A percentile compares a stretch with the other conserved stretches of the same genome.
These are phyloP conservation scores for Pantherophis vulpinus DNA, from an alignment of 2,797 vertebrate genomes.

Conservation along the genomic window DNA sequence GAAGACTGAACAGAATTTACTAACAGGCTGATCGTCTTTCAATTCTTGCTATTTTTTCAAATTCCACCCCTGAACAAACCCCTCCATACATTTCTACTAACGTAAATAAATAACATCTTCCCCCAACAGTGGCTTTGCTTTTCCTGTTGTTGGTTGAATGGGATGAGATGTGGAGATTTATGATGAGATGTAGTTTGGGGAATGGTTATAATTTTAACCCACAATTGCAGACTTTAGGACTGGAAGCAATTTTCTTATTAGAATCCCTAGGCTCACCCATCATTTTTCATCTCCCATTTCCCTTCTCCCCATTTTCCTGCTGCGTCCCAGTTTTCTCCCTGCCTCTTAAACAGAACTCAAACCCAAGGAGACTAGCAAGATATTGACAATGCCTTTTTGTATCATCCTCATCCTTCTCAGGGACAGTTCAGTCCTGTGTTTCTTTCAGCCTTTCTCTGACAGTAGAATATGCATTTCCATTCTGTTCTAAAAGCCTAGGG, in stretches of 20 bases:
- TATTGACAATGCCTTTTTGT: not conserved
- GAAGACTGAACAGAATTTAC: not conserved
- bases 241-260: slow-evolving; percentile 72
- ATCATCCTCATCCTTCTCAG: not conserved
- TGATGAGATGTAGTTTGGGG: slow-evolving; percentile 46
- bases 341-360: not conserved
- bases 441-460: not conserved
- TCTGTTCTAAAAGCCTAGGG: not conserved
- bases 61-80: not conserved
- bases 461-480: slow-evolving; percentile 16
- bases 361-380: not conserved
- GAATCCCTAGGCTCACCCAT: slow-evolving; percentile 54
- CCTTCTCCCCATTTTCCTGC: slow-evolving; percentile 25
- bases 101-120: slow-evolving; percentile 27
- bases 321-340: not conserved
- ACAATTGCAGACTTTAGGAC: slow-evolving; percentile 55
- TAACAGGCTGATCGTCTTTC: not conserved
- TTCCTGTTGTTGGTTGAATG: slow-evolving; percentile 6
- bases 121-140: not conserved
- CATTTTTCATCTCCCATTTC: slow-evolving; percentile 56
- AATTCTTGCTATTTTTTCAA: not conserved
- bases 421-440: slow-evolving; percentile 35
- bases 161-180: slow-evolving; percentile 44
- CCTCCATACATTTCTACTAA: slow-evolving; percentile 5
- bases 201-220: slow-evolving; percentile 70